Conservation (phyloP, 2,888 invertebrate species). For the Tribolium freemani region DNA sequence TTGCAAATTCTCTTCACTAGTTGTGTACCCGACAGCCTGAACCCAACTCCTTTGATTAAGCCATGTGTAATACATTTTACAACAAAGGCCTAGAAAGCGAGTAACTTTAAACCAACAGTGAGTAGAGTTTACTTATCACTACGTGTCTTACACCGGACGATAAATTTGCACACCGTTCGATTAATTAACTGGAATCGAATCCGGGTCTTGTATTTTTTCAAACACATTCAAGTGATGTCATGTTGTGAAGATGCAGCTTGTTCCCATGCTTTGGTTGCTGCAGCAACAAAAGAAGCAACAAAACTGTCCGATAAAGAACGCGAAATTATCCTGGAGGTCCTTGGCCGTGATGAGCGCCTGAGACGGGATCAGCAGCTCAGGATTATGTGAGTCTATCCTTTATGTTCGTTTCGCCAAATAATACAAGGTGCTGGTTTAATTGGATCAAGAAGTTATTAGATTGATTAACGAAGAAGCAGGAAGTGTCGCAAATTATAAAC, state of each 20-base stretch:
- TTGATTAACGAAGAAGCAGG: conserved; percentile 31
- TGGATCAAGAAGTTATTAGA: conserved; percentile 12
- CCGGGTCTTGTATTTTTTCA: background rate
- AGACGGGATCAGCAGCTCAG: conserved; percentile 70
- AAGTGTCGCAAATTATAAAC: conserved; percentile 28
- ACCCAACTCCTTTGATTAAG: background rate
- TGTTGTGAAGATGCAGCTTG: conserved; percentile 63
- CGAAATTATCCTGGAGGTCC: conserved; percentile 71
- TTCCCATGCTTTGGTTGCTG: conserved; percentile 63
- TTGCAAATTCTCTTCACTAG: background rate
- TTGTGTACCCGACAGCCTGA: background rate
- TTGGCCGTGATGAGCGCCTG: conserved; percentile 71
- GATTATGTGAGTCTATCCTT: conserved; percentile 68
- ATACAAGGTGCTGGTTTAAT: background rate
- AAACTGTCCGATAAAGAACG: conserved; percentile 66
- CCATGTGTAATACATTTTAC: background rate
- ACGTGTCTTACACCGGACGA: background rate
- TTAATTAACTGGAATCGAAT: conserved; percentile 1
- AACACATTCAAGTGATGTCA: conserved; percentile 49
- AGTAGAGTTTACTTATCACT: background rate
- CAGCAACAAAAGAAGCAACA: conserved; percentile 64
- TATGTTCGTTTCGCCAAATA: background rate
- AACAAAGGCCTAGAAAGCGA: background rate
- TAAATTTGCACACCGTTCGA: background rate
- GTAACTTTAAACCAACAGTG: background rate